Evolutionary conservation across 2,888 invertebrate species (phyloP), one percentile per base, ranked within the genome.

Genomic region (Amorpha juglandis): DNA sequence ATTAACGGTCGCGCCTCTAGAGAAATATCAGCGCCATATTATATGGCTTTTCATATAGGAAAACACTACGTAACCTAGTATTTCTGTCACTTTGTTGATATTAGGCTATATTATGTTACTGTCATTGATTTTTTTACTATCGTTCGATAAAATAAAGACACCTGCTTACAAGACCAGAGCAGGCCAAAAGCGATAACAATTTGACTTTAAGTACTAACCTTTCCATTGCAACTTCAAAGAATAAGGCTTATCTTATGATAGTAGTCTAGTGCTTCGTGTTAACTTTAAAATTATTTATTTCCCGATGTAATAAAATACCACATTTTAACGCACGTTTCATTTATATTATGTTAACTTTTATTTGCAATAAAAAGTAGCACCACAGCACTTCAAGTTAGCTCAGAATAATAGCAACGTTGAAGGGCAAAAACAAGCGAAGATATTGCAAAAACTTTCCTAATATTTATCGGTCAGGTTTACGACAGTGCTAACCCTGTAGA

Each of bases 1-100:
- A 58, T 58, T 58, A 58, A 58, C 55, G 42, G 38, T 58, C 58
- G 58, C 58, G 42, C 58, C 58, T 42, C 58, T 58, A 58, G 58
- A 58, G 58, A 58, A 58, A 58, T 58, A 55, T 55, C 16, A 9
- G 19, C 9, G 19, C 9, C 33, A 53, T 53, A 55, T 12, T 19
- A 42, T 19, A 58, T 6, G 58, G 42, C 19, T 19, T 19, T 58
- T 42, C 27, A 19, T 42, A 19, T 19, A 16, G 42, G 16, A 52
- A 2, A 33, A 42, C 16, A 9, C 7, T 38, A 16, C 11, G 38
- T 38, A 53, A n/a, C 1, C 19, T 6, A 1, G 19, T 21, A 11
- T 11, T 19, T 19, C 38, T 0, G n/a, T 11, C 19, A n/a, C 6
- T 35, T 35, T n/a, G n/a, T 27, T 27, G 27, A 3, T 27, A 4